Evolutionary conservation across 2,797 vertebrate species (phyloP).

Genomic region (Glyptemys insculpta): DNA sequence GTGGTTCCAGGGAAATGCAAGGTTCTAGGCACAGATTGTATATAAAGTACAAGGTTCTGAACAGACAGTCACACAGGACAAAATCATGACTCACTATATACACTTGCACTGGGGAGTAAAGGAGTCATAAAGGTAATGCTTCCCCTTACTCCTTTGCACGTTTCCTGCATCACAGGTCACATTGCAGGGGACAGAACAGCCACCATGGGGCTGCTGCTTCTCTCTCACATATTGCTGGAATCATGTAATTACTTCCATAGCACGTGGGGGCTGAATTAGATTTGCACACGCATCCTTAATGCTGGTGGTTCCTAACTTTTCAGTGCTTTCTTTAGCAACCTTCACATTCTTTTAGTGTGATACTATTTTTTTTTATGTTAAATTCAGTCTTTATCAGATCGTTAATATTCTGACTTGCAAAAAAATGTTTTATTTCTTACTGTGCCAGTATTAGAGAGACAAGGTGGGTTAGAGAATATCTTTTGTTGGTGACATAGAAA

Average conservation of each 20-base stretch:
- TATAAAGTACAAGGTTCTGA: neutral
- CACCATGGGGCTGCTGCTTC: neutral
- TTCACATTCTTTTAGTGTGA: neutral
- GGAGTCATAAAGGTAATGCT: neutral
- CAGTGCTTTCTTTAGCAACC: neutral
- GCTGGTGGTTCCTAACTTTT: neutral
- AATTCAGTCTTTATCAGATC: neutral
- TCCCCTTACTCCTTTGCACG: fast-evolving
- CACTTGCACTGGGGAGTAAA: fast-evolving
- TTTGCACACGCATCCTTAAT: fast-evolving
- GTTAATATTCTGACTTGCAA: neutral
- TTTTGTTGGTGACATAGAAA: neutral
- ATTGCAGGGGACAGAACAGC: fast-evolving
- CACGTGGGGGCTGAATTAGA: neutral
- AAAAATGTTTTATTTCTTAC: fast-evolving
- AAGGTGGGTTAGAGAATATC: too few species aligned
- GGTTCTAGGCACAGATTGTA: fast-evolving
- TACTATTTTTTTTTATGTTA: too few species aligned
- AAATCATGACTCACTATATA: fast-evolving
- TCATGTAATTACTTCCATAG: neutral
- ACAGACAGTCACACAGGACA: fast-evolving
- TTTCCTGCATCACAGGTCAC: fast-evolving
- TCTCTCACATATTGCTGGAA: neutral
- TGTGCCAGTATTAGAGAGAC: neutral
- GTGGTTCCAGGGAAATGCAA: neutral